phyloP scores from a whole-genome alignment of 2,113 vertebrate species.

The Strix uralensis region DNA sequence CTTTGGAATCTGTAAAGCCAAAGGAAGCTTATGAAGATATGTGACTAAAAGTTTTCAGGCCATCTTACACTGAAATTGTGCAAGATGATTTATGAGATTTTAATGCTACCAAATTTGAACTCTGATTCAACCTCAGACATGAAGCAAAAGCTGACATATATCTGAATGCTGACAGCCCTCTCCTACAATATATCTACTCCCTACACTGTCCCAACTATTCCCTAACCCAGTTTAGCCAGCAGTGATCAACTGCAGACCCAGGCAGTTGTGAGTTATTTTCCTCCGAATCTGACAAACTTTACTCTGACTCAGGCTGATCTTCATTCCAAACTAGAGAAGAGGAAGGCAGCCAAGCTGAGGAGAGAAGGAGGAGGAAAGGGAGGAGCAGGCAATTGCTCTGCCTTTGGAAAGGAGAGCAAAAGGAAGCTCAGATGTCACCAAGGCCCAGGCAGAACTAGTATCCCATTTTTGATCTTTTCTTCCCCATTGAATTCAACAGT shows the following conservation, averaged over 20 bases:
- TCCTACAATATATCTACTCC: neutral
- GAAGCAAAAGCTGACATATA: neutral
- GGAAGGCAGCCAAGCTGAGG: neutral
- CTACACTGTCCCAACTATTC: neutral
- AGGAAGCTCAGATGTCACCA: neutral
- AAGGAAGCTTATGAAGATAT: neutral
- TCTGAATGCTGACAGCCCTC: neutral
- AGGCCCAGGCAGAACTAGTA: neutral
- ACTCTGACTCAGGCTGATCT: constrained; percentile 30
- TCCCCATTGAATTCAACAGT: neutral
- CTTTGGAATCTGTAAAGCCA: neutral
- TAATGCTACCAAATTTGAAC: neutral
- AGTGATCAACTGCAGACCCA: neutral
- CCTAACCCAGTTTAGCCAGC: neutral
- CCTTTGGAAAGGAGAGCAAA: constrained; percentile 10
- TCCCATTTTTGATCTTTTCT: neutral
- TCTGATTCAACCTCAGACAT: neutral
- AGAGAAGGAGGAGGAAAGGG: neutral
- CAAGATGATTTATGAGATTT: neutral
- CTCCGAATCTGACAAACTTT: neutral
- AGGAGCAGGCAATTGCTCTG: neutral
- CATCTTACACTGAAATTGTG: neutral
- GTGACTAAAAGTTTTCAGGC: neutral
- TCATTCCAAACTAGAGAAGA: constrained; percentile 13
- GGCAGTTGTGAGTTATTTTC: neutral